phyloP scores from a whole-genome alignment of 23 tunicate genomes.

The Oikopleura vanhoeffeni region DNA sequence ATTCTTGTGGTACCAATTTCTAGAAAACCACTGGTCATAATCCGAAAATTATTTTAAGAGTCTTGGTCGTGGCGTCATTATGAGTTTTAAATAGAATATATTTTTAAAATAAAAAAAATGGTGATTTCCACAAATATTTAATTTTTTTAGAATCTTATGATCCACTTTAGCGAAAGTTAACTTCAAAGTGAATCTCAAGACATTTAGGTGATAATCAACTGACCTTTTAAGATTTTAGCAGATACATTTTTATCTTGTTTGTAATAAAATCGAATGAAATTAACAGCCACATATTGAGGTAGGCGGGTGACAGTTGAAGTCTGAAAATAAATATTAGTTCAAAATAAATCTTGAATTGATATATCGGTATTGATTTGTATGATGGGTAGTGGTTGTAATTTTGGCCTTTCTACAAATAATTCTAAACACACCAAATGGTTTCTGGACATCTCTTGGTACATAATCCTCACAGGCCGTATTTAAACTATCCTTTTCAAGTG shows the following conservation, averaged over 20 bases:
- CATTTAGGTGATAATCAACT: neutral
- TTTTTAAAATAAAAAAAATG: neutral
- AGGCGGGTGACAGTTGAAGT: conserved; percentile 22
- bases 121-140: neutral
- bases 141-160: neutral
- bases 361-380: too few relatives aligned
- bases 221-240: conserved; percentile 69
- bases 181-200: neutral
- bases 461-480: too few relatives aligned
- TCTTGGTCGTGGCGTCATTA: too few relatives aligned
- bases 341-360: neutral
- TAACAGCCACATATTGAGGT: conserved; percentile 63
- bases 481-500: too few relatives aligned
- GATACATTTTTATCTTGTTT: conserved; percentile 49
- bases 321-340: neutral
- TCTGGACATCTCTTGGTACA: too few relatives aligned
- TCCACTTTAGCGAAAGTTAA: neutral
- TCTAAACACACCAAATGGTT: too few relatives aligned
- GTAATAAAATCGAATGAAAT: conserved; percentile 76
- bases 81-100: neutral
- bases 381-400: too few relatives aligned
- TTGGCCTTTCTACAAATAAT: too few relatives aligned
- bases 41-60: too few relatives aligned
- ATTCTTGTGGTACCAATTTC: too few relatives aligned
- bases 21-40: too few relatives aligned